These are phyloP conservation scores for Crypturellus undulatus DNA, from an alignment of 2,113 vertebrate species.

Conservation along the genomic window DNA sequence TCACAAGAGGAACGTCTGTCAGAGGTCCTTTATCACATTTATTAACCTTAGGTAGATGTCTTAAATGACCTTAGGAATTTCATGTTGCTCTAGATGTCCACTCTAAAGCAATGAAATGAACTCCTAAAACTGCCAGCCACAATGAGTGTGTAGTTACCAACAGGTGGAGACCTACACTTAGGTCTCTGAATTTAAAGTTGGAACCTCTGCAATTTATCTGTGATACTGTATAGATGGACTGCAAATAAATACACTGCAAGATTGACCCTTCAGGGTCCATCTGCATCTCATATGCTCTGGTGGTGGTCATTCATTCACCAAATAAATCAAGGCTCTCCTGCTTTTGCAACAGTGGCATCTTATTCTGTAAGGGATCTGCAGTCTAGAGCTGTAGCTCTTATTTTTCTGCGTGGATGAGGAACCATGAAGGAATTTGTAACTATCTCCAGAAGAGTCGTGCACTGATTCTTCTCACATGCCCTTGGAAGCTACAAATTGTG, in stretches of 20 bases:
- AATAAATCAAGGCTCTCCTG: background rate
- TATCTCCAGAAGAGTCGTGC: background rate
- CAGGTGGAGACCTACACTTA: background rate
- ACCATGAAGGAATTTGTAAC: background rate
- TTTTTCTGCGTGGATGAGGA: background rate
- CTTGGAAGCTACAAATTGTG: background rate
- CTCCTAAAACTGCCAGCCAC: background rate
- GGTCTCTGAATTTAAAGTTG: background rate
- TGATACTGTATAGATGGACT: background rate
- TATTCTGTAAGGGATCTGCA: background rate
- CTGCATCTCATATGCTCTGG: background rate
- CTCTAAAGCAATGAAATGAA: background rate
- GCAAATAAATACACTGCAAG: background rate
- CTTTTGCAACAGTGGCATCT: background rate
- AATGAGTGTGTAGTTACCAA: background rate
- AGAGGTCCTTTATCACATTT: background rate
- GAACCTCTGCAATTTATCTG: background rate
- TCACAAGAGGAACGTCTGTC: background rate
- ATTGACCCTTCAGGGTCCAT: background rate
- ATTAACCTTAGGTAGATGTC: fast-evolving
- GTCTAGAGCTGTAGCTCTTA: background rate
- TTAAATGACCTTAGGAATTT: background rate
- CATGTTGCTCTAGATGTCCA: background rate
- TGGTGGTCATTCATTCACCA: background rate
- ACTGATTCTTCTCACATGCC: background rate